These are phyloP conservation scores for Dicycla oo DNA, from an alignment of 2,888 invertebrate species.

Conservation along the genomic window DNA sequence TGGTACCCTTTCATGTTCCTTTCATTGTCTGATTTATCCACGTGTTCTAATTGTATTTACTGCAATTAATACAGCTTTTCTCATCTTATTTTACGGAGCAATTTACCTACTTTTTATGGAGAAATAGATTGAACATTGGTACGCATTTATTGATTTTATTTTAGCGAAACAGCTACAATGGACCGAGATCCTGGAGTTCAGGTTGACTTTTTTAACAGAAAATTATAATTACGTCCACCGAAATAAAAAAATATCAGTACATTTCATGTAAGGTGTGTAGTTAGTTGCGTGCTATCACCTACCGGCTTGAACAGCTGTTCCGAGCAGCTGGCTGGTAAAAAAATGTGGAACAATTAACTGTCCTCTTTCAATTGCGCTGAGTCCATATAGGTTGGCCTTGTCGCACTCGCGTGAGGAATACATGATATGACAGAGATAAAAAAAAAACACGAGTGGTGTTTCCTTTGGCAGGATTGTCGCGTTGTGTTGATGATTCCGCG, in stretches of 20 bases:
- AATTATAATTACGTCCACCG: not conserved
- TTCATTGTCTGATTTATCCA: constrained; percentile 76
- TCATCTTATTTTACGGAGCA: not conserved
- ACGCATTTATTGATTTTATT: constrained; percentile 41
- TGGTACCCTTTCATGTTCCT: constrained; percentile 84
- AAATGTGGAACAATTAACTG: constrained; percentile 85
- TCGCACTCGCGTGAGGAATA: constrained; percentile 72
- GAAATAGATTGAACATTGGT: constrained; percentile 8
- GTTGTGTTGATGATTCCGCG: constrained; percentile 34
- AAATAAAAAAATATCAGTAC: not conserved
- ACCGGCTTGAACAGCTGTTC: constrained; percentile 89
- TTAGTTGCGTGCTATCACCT: constrained; percentile 61
- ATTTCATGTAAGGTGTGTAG: constrained; percentile 14
- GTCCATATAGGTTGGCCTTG: constrained; percentile 74
- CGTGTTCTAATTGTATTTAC: constrained; percentile 61
- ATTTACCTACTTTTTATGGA: constrained; percentile 3
- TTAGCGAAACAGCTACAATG: constrained; percentile 17
- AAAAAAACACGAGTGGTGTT: constrained; percentile 46
- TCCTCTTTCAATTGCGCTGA: constrained; percentile 79
- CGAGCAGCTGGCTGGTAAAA: constrained; percentile 87
- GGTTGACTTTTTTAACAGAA: not conserved
- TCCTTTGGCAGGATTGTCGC: constrained; percentile 21
- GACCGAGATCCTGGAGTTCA: constrained; percentile 3
- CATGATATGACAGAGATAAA: constrained; percentile 71
- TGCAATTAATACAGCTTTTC: not conserved